Conservation (phyloP, 2,113 vertebrate species). For the Psittacara wagleri region DNA sequence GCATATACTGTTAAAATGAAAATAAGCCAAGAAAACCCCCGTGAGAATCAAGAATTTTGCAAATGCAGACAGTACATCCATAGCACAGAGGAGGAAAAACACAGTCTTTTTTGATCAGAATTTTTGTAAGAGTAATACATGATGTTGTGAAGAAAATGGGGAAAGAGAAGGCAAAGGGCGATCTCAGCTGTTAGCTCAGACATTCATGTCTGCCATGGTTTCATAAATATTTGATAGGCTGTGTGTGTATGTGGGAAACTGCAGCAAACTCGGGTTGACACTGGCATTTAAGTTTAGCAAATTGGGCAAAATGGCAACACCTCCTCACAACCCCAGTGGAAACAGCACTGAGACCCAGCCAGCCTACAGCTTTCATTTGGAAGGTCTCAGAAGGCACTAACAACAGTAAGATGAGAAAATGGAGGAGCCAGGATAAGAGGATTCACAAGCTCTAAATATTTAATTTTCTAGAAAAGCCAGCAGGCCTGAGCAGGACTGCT, state of each 20-base stretch:
- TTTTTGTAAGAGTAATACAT: background rate
- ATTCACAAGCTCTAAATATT: background rate
- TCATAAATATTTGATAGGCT: background rate
- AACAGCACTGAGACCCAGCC: background rate
- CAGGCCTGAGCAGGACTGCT: background rate
- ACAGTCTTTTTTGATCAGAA: background rate
- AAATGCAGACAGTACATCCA: background rate
- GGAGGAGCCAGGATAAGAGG: background rate
- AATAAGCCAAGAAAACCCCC: conserved; percentile 32
- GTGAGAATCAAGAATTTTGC: background rate
- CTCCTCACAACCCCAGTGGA: background rate
- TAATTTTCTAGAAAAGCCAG: background rate
- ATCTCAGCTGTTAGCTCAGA: background rate
- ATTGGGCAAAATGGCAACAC: background rate
- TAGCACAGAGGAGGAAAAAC: background rate
- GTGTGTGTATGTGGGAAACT: background rate
- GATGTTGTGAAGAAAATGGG: background rate
- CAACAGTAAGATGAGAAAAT: background rate
- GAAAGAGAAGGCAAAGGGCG: background rate
- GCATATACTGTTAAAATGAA: conserved; percentile 13
- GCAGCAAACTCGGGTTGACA: background rate
- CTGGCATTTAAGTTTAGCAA: background rate
- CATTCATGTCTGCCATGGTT: background rate
- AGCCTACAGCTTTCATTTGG: background rate
- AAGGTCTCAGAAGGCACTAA: background rate